Conservation (phyloP, 1,140 invertebrate genomes). For the Hypothenemus hampei region DNA sequence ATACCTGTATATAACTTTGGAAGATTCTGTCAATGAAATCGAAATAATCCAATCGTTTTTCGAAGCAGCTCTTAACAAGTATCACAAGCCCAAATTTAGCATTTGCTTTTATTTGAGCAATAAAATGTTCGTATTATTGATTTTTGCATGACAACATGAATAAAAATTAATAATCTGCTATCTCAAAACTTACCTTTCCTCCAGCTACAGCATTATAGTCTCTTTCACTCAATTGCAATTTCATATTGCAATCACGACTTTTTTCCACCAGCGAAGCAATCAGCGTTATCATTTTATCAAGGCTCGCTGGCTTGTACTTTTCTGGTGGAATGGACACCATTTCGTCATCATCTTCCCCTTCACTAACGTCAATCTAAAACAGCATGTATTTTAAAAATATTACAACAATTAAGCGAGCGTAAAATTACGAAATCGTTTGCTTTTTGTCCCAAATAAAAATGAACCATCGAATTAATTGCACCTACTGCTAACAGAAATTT, state of each 20-base stretch:
- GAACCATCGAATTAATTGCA: constrained; percentile 83
- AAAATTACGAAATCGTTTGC: constrained; percentile 57
- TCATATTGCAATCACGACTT: constrained; percentile 69
- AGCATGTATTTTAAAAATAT: constrained; percentile 2
- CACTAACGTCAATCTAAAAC: constrained; percentile 57
- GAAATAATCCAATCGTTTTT: too few species aligned
- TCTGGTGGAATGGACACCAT: constrained; percentile 56
- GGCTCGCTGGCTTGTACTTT: constrained; percentile 78
- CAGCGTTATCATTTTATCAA: constrained; percentile 95
- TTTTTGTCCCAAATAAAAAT: constrained; percentile 86
- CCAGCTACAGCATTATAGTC: constrained; percentile 80
- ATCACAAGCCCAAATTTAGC: too few species aligned
- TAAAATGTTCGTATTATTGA: too few species aligned
- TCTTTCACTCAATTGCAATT: constrained; percentile 68
- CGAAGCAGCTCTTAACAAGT: too few species aligned
- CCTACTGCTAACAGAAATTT: constrained; percentile 81
- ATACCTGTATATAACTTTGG: too few species aligned
- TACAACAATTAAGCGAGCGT: neutral
- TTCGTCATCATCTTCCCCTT: constrained; percentile 76
- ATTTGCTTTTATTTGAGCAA: too few species aligned
- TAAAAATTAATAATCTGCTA: too few species aligned
- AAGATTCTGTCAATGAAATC: too few species aligned
- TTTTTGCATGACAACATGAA: too few species aligned
- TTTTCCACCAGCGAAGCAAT: constrained; percentile 84
- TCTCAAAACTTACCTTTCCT: constrained; percentile 55